Evolutionary conservation across 1,140 invertebrate genomes (phyloP).

Genomic region (Drosophila ercepeae): DNA sequence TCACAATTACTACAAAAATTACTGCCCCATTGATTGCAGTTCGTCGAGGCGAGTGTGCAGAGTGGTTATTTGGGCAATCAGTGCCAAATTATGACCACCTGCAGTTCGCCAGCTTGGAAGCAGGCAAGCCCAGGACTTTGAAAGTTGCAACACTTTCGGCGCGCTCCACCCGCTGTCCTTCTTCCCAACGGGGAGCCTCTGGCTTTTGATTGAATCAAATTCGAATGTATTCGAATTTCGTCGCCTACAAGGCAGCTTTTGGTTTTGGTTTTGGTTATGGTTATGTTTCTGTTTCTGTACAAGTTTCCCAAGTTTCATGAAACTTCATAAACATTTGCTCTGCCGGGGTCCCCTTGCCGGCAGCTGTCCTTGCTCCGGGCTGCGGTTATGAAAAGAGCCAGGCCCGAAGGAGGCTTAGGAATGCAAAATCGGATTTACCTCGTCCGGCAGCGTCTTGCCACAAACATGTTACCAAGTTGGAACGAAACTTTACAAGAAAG

Average conservation of each 20-base stretch:
- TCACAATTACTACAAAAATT: slow-evolving; percentile 28
- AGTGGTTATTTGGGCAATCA: slow-evolving; percentile 35
- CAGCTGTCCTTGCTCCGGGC: slow-evolving; percentile 6
- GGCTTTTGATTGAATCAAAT: slow-evolving; percentile 67
- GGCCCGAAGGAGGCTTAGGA: not conserved
- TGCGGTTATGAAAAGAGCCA: slow-evolving; percentile 4
- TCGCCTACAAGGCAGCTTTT: not conserved
- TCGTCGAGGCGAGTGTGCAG: not conserved
- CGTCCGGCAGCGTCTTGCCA: not conserved
- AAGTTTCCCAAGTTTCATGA: not conserved
- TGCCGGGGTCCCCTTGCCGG: slow-evolving; percentile 1
- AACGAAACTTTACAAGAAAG: not conserved
- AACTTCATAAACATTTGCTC: slow-evolving; percentile 45
- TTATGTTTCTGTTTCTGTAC: slow-evolving; percentile 1
- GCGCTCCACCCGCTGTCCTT: not conserved
- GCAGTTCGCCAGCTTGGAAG: not conserved
- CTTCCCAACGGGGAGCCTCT: too few relatives aligned
- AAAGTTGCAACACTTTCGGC: not conserved
- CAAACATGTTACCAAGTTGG: slow-evolving; percentile 6
- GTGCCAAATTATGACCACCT: slow-evolving; percentile 23
- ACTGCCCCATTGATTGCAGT: slow-evolving; percentile 33
- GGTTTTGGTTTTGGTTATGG: not conserved
- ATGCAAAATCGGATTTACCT: slow-evolving; percentile 10
- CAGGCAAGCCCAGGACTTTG: not conserved
- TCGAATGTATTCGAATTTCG: slow-evolving; percentile 51